Percentiles rank a stretch among this genome's conserved stretches.
Conservation (phyloP, 1,140 invertebrate species). For the Pogonomyrmex californicus region DNA sequence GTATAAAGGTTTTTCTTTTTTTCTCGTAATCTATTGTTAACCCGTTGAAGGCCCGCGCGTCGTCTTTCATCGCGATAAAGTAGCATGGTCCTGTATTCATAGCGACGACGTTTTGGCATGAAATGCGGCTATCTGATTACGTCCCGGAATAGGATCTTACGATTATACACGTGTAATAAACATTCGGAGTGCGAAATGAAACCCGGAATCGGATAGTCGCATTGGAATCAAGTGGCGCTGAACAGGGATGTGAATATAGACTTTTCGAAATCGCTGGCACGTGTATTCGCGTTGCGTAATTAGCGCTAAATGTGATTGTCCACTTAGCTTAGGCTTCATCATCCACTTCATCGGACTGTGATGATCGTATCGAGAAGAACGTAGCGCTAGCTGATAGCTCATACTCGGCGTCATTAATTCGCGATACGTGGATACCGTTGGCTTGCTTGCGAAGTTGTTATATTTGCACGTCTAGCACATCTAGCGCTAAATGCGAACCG, state of each 20-base stretch:
- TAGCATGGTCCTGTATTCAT: conserved; percentile 31
- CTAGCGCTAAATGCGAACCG: conserved; percentile 25
- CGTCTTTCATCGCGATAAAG: conserved; percentile 33
- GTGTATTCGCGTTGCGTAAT: conserved; percentile 16
- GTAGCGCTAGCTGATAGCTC: neutral
- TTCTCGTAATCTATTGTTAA: conserved; percentile 44
- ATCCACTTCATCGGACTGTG: neutral
- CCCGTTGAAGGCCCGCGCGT: conserved; percentile 22
- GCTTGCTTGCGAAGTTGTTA: neutral
- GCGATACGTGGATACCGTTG: neutral
- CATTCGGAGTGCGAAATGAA: neutral
- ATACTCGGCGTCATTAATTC: conserved; percentile 15
- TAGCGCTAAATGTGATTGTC: conserved; percentile 37
- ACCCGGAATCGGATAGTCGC: conserved; percentile 6
- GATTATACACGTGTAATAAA: conserved; percentile 15
- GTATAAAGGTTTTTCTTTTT: conserved; percentile 60
- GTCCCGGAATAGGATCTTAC: conserved; percentile 2
- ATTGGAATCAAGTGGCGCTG: neutral
- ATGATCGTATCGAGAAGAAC: neutral
- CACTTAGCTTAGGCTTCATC: neutral
- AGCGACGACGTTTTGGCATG: neutral
- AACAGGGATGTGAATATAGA: neutral
- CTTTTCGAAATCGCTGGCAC: conserved; percentile 6
- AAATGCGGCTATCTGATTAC: conserved; percentile 31
- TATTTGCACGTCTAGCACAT: neutral